phyloP scores from a whole-genome alignment of 2,797 vertebrate genomes.

The Takifugu rubripes region DNA sequence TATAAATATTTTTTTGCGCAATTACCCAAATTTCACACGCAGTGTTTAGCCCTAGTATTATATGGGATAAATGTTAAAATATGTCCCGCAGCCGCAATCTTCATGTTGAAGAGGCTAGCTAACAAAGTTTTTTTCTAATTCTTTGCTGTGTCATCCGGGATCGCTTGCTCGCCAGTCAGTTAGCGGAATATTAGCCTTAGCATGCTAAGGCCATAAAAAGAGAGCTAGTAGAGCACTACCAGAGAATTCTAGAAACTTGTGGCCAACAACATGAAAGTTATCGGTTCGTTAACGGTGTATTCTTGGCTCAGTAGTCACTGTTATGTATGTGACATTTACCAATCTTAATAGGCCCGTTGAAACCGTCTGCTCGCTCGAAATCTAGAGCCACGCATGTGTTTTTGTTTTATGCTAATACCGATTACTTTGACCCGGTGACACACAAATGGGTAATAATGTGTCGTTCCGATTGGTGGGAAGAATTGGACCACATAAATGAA shows the following conservation, averaged over 20 bases:
- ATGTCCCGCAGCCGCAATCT: background rate
- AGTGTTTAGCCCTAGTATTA: background rate
- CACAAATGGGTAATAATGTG: no score
- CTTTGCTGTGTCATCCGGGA: slow-evolving; percentile 83
- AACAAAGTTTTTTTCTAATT: slow-evolving; percentile 48
- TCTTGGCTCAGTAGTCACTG: background rate
- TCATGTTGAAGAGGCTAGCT: slow-evolving; percentile 1
- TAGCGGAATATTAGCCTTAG: slow-evolving; percentile 59
- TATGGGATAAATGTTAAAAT: background rate
- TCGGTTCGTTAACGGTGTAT: no score
- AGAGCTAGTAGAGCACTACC: slow-evolving; percentile 4
- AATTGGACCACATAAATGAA: no score
- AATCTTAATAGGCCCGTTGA: no score
- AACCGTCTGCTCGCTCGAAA: no score
- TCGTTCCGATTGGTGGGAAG: no score
- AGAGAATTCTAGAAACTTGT: background rate
- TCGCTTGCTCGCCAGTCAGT: slow-evolving; percentile 45
- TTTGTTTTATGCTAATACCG: no score
- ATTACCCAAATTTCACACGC: background rate
- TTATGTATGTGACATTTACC: no score
- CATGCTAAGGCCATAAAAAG: slow-evolving; percentile 36
- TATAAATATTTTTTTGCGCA: background rate
- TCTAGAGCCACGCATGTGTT: no score
- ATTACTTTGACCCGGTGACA: no score
- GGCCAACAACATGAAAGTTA: no score